Conservation (phyloP, 2,797 vertebrate species). For the Knipowitschia caucasica region DNA sequence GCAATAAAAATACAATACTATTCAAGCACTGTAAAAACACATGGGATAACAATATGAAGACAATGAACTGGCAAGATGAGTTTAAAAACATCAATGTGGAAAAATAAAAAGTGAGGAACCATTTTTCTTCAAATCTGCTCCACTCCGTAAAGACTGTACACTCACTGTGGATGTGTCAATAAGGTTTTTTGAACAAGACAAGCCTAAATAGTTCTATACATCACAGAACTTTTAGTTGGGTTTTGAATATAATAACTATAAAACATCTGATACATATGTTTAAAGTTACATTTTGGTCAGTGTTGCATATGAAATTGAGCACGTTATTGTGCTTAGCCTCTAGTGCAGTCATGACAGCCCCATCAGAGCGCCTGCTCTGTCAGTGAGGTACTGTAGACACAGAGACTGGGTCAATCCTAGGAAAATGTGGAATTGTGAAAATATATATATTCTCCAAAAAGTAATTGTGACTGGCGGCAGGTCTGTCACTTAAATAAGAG, state of each 20-base stretch:
- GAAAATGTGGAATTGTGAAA: conserved; percentile 1
- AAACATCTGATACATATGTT: conserved; percentile 4
- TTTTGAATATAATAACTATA: conserved; percentile 29
- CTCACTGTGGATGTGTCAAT: conserved; percentile 59
- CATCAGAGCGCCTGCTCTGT: conserved; percentile 1
- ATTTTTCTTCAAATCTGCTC: conserved; percentile 42
- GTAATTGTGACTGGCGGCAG: conserved; percentile 10
- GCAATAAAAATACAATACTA: conserved; percentile 63
- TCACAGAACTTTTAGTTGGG: conserved; percentile 52
- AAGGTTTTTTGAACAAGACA: conserved; percentile 30
- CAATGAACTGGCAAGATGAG: conserved; percentile 35
- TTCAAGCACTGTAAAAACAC: conserved; percentile 59
- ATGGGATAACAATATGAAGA: conserved; percentile 52
- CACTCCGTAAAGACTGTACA: conserved; percentile 37
- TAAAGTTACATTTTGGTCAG: conserved; percentile 3
- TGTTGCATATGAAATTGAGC: not conserved
- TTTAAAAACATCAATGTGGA: conserved; percentile 41
- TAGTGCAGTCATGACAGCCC: conserved; percentile 5
- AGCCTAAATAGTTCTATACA: conserved; percentile 49
- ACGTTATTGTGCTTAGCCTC: not conserved
- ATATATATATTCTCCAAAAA: conserved; percentile 8
- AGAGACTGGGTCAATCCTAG: conserved; percentile 1
- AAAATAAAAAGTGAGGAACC: conserved; percentile 16
- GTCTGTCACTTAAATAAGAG: conserved; percentile 24
- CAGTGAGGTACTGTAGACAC: conserved; percentile 16